phyloP scores from a whole-genome alignment of 2,888 invertebrate species.

The Liodrosophila aerea region DNA sequence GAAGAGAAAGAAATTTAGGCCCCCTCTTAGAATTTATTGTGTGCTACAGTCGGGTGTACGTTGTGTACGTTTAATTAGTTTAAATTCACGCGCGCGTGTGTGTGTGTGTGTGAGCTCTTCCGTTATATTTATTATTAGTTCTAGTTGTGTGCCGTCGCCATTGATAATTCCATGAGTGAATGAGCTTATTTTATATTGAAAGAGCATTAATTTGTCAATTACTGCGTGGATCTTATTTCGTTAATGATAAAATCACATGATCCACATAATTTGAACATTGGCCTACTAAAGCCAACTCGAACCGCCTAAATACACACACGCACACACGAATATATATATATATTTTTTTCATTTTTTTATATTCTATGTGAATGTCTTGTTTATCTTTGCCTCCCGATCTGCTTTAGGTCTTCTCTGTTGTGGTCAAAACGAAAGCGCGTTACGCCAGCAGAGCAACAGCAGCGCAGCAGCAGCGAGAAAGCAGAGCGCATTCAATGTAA shows the following conservation, averaged over 20 bases:
- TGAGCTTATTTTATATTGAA: too few relatives aligned
- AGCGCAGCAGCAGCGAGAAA: constrained; percentile 17
- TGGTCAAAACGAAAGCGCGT: constrained; percentile 64
- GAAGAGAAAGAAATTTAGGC: too few relatives aligned
- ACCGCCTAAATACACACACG: constrained; percentile 26
- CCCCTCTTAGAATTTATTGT: too few relatives aligned
- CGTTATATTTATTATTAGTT: too few relatives aligned
- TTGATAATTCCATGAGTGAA: constrained; percentile 9
- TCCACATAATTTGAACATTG: constrained; percentile 27
- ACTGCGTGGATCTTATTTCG: too few relatives aligned
- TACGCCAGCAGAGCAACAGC: constrained; percentile 31
- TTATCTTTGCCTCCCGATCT: constrained; percentile 35
- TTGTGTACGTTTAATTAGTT: constrained; percentile 28
- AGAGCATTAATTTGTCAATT: too few relatives aligned
- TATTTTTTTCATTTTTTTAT: constrained; percentile 5
- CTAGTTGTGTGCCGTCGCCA: background rate
- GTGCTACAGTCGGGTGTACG: constrained; percentile 24
- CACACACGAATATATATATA: background rate
- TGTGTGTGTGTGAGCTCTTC: constrained; percentile 10
- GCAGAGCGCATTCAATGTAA: constrained; percentile 19
- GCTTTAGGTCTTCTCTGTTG: constrained; percentile 52
- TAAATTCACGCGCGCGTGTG: constrained; percentile 14
- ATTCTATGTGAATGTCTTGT: constrained; percentile 44
- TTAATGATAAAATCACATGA: too few relatives aligned
- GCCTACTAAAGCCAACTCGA: constrained; percentile 60